phyloP scores from a whole-genome alignment of 2,797 vertebrate species.

The Sebastes kiyomatsui region DNA sequence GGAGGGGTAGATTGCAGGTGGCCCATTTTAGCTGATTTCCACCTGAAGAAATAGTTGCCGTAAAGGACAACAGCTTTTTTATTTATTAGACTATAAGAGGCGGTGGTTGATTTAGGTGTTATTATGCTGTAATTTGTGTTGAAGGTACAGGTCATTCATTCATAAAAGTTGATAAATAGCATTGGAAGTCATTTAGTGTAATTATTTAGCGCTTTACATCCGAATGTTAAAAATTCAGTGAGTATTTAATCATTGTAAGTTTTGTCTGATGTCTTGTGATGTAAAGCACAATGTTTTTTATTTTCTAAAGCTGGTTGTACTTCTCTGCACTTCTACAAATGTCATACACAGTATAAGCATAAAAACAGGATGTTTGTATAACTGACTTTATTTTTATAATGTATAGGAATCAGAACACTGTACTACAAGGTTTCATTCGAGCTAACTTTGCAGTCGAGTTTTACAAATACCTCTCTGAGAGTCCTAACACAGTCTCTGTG shows the following conservation, averaged over 20 bases:
- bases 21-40: not conserved
- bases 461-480: not conserved
- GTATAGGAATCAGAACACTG: not conserved
- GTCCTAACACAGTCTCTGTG: conserved; percentile 55
- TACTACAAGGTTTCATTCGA: not conserved
- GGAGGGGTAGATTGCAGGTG: not conserved
- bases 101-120: not conserved
- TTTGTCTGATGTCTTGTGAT: not conserved
- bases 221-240: no score
- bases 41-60: not conserved
- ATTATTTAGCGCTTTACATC: not conserved
- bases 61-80: not conserved
- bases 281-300: not conserved
- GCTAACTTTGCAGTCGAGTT: conserved; percentile 3
- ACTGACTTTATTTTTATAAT: not conserved
- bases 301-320: not conserved
- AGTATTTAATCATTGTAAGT: no score
- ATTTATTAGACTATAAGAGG: not conserved
- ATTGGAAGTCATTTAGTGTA: not conserved
- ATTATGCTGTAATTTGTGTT: not conserved
- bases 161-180: not conserved
- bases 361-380: not conserved
- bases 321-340: not conserved
- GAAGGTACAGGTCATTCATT: not conserved
- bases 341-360: not conserved